Conservation (phyloP, 1,140 invertebrate species). For the Trachymyrmex cornetzi region DNA sequence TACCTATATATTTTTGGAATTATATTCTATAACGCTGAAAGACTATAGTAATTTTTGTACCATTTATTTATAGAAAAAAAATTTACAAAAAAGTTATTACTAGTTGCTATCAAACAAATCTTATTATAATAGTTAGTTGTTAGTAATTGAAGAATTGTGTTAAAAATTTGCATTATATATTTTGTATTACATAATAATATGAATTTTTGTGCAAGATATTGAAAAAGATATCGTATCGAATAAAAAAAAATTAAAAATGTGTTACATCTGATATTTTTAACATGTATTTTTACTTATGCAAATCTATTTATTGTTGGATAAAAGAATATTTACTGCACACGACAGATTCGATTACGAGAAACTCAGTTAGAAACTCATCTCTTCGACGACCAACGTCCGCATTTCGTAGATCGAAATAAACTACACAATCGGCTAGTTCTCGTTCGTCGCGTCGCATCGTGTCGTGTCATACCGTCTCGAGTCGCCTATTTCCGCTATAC, state of each 20-base stretch:
- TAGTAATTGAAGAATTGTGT: not conserved
- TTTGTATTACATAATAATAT: not conserved
- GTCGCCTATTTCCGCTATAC: not conserved
- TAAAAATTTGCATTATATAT: not conserved
- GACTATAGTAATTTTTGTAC: not conserved
- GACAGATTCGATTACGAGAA: slow-evolving; percentile 33
- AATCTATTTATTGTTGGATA: slow-evolving; percentile 3
- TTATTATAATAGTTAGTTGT: not conserved
- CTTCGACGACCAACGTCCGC: not conserved
- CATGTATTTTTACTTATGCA: slow-evolving; percentile 14
- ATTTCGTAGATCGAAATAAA: slow-evolving; percentile 47
- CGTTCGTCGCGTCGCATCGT: not conserved
- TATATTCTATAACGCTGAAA: not conserved
- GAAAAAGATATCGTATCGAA: not conserved
- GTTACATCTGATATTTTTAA: not conserved
- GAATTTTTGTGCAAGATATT: not conserved
- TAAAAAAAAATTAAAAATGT: not conserved
- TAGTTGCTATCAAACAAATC: too few species aligned
- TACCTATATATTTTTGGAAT: not conserved
- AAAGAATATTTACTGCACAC: slow-evolving; percentile 30
- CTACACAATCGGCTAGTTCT: slow-evolving; percentile 18
- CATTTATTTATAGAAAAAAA: not conserved
- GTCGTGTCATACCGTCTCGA: not conserved
- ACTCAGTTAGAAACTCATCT: not conserved
- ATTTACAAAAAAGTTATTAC: not conserved